These are phyloP conservation scores for Heterodera schachtii DNA, from an alignment of 1,140 invertebrate species.

Conservation along the genomic window DNA sequence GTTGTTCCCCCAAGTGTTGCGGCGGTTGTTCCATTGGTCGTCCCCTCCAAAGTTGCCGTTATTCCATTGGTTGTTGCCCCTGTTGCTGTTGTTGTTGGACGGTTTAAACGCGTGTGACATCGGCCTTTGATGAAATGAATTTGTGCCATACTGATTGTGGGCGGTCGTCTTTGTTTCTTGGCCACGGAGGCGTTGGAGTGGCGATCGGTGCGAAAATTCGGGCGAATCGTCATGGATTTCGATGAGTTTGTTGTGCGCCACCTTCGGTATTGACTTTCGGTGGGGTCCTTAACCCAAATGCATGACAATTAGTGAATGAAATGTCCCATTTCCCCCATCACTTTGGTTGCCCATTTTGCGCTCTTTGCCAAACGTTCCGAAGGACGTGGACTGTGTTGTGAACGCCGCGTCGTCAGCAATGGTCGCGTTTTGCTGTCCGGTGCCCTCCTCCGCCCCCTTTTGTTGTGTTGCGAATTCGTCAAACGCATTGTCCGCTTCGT, in stretches of 20 bases:
- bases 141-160: too few species aligned
- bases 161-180: neutral
- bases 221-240: constrained; percentile 26
- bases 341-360: neutral
- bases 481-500: neutral
- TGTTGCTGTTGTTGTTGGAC: neutral
- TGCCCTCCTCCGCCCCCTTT: neutral
- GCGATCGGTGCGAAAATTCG: constrained; percentile 28
- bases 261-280: neutral
- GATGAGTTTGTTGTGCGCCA: neutral
- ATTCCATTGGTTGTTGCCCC: too few species aligned
- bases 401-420: neutral
- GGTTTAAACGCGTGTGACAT: neutral
- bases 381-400: neutral
- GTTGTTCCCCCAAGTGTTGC: too few species aligned
- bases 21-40: neutral
- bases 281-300: neutral
- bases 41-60: neutral
- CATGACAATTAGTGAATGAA: too few species aligned
- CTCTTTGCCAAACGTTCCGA: too few species aligned
- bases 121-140: too few species aligned
- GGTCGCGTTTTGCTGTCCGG: neutral
- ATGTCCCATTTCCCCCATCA: neutral
- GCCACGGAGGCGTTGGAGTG: constrained; percentile 5
- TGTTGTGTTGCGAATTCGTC: neutral